Evolutionary conservation across 2,113 vertebrate genomes (phyloP), one percentile per base, ranked within the genome.

Genomic region (Grus americana): DNA sequence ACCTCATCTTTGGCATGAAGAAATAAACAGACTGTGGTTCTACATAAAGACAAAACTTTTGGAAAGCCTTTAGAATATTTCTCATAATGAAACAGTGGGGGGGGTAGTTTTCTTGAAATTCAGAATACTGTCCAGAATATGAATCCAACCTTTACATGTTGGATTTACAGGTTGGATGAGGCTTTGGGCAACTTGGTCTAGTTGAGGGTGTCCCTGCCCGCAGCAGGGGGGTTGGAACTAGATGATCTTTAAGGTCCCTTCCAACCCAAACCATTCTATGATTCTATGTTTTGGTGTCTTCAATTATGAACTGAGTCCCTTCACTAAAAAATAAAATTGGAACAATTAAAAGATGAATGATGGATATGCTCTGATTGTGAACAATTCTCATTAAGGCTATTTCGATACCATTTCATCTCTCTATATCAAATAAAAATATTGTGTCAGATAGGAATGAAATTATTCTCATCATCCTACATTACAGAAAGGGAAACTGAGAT

Each of bases 1-100:
- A 93, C 89, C 89, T 71, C 94, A 70, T 74, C 93, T 95, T 91
- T 94, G 95, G 96, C 96, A 93, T 84, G 86, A 92, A 68, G 88
- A 76, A 86, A 96, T 80, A 93, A 94, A 79, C 68, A 95, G 91
- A 89, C 93, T 92, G 94, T 68, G 79, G 86, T 96, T 78, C 93
- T 95, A 83, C 91, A 97, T 93, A 96, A 97, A 97, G 82, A 78
- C 94, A 93, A 93, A 95, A 88, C 79, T 86, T 83, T 84, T 97
- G 95, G 95, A 96, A 97, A 89, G 88, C 79, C 70, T 72, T 92
- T 82, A 91, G 74, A 94, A 97, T 97, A 97, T 90, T 97, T 97
- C 87, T 97, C 81, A 96, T 97, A 97, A 96, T 96, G 88, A 97
- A 95, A 81, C 59, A 19, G 40, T 62, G 44, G 57, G 32, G 52